Evolutionary conservation across 37 sponge, comb jelly and placozoan species (phyloP).

Genomic region (Aplysina aerophoba): DNA sequence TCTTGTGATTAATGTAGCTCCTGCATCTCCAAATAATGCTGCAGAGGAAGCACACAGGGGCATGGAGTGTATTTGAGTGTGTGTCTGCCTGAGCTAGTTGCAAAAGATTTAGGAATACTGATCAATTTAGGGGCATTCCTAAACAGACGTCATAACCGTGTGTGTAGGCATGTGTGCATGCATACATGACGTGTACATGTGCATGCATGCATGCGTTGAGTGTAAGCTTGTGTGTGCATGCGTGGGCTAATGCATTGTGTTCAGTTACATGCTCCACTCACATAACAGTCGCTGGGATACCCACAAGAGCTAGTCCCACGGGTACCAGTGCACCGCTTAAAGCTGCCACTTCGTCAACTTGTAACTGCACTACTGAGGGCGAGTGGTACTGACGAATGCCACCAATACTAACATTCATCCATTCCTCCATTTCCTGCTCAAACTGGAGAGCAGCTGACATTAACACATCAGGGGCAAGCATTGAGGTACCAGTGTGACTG

Average conservation of each 20-base stretch:
- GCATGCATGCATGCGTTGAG: too few relatives aligned
- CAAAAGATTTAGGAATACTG: too few relatives aligned
- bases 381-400: neutral
- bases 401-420: neutral
- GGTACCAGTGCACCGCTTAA: neutral
- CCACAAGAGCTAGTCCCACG: neutral
- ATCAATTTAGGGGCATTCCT: too few relatives aligned
- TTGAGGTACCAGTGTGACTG: too few relatives aligned
- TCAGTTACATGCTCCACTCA: neutral
- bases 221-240: too few relatives aligned
- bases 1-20: neutral
- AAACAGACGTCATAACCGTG: too few relatives aligned
- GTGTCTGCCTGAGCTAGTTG: too few relatives aligned
- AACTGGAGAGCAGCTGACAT: neutral
- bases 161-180: too few relatives aligned
- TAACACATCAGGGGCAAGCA: neutral
- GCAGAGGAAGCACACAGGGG: neutral
- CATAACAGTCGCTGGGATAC: neutral
- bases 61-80: too few relatives aligned
- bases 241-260: too few relatives aligned
- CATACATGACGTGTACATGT: too few relatives aligned
- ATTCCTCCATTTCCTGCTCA: neutral
- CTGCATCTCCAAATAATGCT: neutral
- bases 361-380: neutral
- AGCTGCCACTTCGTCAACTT: neutral